These are phyloP conservation scores for Orthosia incerta DNA, from an alignment of 2,888 invertebrate genomes.

Conservation along the genomic window DNA sequence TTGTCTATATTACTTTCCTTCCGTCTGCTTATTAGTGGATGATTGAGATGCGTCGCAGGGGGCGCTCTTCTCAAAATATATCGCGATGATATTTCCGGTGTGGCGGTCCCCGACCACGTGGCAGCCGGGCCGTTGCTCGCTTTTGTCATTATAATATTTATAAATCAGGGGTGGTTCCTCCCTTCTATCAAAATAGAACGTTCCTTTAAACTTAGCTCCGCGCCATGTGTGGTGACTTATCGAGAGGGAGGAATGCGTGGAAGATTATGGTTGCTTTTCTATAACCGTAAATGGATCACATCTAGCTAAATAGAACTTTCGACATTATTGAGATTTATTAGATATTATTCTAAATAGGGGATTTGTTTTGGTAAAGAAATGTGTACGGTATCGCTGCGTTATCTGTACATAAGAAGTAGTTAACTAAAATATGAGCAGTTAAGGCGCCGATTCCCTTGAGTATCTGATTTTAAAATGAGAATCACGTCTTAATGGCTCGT, in stretches of 20 bases:
- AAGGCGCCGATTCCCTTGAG: too few species aligned
- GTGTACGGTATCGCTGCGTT: neutral
- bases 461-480: too few species aligned
- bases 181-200: slow-evolving; percentile 63
- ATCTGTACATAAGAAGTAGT: neutral
- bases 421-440: slow-evolving; percentile 1
- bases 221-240: slow-evolving; percentile 62
- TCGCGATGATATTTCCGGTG: slow-evolving; percentile 86
- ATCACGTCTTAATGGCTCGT: too few species aligned
- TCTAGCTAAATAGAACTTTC: slow-evolving; percentile 52
- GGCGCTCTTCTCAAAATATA: slow-evolving; percentile 86
- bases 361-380: slow-evolving; percentile 17
- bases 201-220: slow-evolving; percentile 55
- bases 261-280: slow-evolving; percentile 54
- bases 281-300: slow-evolving; percentile 56
- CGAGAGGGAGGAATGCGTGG: slow-evolving; percentile 55
- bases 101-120: slow-evolving; percentile 76
- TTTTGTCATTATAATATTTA: slow-evolving; percentile 74
- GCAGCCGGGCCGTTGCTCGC: slow-evolving; percentile 70
- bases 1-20: slow-evolving; percentile 91
- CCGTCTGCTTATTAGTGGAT: slow-evolving; percentile 90
- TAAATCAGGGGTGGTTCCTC: slow-evolving; percentile 69
- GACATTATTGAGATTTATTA: slow-evolving; percentile 32
- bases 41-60: slow-evolving; percentile 90
- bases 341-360: slow-evolving; percentile 28